phyloP scores from a whole-genome alignment of 2,797 vertebrate genomes.

The Capromys pilorides region DNA sequence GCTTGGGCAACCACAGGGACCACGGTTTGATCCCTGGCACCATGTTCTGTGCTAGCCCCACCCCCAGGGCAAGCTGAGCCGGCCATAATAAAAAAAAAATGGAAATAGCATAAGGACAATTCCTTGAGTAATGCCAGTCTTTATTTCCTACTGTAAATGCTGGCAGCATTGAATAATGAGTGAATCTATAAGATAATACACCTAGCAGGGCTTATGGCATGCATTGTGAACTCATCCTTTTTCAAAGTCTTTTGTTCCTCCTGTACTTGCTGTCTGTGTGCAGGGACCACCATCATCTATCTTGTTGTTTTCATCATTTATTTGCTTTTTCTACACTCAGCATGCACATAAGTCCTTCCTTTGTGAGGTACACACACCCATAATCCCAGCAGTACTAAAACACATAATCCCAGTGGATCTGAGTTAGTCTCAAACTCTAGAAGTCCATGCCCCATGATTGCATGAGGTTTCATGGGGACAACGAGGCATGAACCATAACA shows the following conservation, averaged over 20 bases:
- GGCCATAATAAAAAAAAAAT: background rate
- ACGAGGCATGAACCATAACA: no score
- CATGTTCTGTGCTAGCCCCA: no score
- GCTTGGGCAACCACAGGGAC: no score
- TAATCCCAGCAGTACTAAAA: no score
- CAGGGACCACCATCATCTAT: background rate
- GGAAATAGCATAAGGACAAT: constrained; percentile 23
- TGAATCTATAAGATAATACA: constrained; percentile 43
- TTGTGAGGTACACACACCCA: background rate
- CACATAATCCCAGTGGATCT: no score
- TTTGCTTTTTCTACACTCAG: background rate
- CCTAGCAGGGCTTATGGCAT: background rate
- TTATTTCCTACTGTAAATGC: constrained; percentile 45
- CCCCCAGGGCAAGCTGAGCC: no score
- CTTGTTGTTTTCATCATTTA: background rate
- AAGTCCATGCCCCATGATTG: no score
- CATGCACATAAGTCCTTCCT: background rate
- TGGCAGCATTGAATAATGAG: constrained; percentile 39
- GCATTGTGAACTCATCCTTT: constrained; percentile 43
- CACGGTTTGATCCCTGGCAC: no score
- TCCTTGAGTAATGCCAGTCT: constrained; percentile 50
- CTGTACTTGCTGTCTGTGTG: background rate
- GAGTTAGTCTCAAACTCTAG: no score
- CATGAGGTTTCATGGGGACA: no score
- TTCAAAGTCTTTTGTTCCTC: background rate